These are phyloP conservation scores for Athripsodes cinereus DNA, from an alignment of 2,888 invertebrate species.

Conservation along the genomic window DNA sequence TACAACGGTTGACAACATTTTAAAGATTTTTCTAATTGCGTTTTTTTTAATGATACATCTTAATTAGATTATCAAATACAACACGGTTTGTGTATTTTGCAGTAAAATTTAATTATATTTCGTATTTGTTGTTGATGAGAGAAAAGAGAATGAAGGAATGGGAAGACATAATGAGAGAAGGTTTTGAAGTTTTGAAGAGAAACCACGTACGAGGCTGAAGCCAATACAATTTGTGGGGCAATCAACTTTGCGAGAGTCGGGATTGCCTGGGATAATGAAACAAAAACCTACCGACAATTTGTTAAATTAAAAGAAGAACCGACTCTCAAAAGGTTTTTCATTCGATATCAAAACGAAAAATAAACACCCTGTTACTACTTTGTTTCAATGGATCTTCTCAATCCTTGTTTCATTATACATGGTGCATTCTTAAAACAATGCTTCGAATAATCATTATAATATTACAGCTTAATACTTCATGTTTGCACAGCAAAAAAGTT, in stretches of 20 bases:
- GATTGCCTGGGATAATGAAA: conserved; percentile 19
- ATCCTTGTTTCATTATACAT: no score
- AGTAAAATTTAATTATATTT: not conserved
- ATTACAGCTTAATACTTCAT: no score
- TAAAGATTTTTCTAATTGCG: no score
- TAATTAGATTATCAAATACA: no score
- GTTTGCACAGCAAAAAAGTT: no score
- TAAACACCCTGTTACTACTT: conserved; percentile 7
- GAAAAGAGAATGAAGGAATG: not conserved
- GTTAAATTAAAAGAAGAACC: conserved; percentile 25
- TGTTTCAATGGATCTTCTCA: conserved; percentile 3
- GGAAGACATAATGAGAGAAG: not conserved
- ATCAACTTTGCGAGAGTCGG: conserved; percentile 19
- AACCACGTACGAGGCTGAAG: conserved; percentile 5
- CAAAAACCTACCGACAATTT: conserved; percentile 23
- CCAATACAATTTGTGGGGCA: conserved; percentile 24
- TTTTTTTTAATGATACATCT: no score
- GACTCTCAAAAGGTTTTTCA: conserved; percentile 12
- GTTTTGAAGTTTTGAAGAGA: not conserved
- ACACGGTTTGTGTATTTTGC: not conserved
- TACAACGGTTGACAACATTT: no score
- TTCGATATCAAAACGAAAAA: conserved; percentile 9
- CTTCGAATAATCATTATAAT: no score
- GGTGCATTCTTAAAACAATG: no score
- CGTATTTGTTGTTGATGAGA: not conserved